Conservation (phyloP, 92 coral and sea anemone genomes). For the Micromussa lordhowensis region DNA sequence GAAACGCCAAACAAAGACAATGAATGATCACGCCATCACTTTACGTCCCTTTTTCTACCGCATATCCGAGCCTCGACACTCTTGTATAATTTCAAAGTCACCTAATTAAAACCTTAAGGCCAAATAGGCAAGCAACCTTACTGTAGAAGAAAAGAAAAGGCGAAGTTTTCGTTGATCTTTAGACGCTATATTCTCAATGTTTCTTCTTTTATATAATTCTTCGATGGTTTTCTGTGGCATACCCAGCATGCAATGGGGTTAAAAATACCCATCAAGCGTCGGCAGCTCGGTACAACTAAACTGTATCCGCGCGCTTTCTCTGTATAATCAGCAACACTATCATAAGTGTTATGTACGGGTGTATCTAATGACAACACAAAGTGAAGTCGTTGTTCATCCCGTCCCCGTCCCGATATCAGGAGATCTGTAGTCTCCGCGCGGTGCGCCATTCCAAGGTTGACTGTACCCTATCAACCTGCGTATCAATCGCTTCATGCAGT, state of each 20-base stretch:
- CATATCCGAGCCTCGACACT: background rate
- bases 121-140: background rate
- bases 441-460: no score
- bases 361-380: no score
- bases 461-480: no score
- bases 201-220: constrained; percentile 17
- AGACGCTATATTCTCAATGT: constrained; percentile 26
- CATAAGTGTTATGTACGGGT: no score
- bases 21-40: constrained; percentile 42
- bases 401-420: no score
- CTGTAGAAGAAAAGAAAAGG: constrained; percentile 29
- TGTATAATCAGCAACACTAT: no score
- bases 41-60: background rate
- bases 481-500: background rate
- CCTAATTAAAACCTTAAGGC: background rate
- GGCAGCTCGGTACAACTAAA: background rate
- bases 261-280: constrained; percentile 18
- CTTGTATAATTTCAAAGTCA: background rate
- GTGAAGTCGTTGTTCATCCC: no score
- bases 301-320: no score
- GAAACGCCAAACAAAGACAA: constrained; percentile 40
- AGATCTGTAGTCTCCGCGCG: no score
- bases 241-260: constrained; percentile 16
- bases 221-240: background rate
- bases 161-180: constrained; percentile 9